Conservation (phyloP, 2,888 invertebrate genomes). For the Nymphalis urticae region DNA sequence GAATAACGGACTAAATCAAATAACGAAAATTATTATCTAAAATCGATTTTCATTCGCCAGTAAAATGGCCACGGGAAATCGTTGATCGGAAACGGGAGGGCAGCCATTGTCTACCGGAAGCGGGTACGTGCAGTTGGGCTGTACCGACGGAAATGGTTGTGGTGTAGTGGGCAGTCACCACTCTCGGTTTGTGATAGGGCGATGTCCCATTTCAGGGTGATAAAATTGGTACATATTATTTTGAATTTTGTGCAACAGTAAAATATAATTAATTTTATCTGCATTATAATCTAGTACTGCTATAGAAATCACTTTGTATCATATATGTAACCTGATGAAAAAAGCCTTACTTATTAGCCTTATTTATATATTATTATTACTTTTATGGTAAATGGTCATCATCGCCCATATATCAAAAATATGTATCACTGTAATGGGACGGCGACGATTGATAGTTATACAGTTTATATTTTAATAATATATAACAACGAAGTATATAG, state of each 20-base stretch:
- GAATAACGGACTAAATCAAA: background rate
- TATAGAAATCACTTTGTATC: no score
- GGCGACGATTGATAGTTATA: no score
- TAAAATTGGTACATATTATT: conserved; percentile 16
- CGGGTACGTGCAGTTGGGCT: conserved; percentile 66
- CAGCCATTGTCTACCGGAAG: conserved; percentile 77
- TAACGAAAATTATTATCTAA: conserved; percentile 28
- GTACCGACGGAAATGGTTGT: conserved; percentile 64
- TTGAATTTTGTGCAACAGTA: background rate
- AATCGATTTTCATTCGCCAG: conserved; percentile 40
- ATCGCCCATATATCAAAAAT: no score
- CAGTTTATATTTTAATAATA: no score
- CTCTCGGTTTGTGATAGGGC: conserved; percentile 26
- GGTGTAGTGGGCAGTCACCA: conserved; percentile 51
- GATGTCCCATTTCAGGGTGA: conserved; percentile 23
- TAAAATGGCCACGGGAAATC: conserved; percentile 60
- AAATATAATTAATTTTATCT: background rate
- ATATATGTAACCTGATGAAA: no score
- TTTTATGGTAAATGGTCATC: no score
- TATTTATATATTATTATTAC: no score
- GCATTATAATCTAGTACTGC: no score
- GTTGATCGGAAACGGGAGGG: conserved; percentile 67
- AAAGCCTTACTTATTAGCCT: no score
- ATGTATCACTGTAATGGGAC: no score
- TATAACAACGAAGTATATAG: no score